Conservation (phyloP, 2,888 invertebrate species). For the Plagodis pulveraria region DNA sequence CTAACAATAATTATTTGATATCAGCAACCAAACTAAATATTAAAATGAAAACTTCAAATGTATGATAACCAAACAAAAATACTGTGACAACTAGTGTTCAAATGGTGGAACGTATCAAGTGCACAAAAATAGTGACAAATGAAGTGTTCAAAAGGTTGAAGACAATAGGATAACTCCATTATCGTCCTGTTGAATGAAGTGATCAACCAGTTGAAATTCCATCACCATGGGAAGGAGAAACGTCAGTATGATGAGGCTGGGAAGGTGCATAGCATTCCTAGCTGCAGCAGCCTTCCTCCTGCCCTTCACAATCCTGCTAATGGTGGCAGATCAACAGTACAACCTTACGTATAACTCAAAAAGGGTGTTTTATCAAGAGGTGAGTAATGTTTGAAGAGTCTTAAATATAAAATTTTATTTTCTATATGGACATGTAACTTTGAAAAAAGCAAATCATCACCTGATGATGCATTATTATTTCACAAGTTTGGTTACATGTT, state of each 20-base stretch:
- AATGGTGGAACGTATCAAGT: not conserved
- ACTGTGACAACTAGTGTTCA: not conserved
- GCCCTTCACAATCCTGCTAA: conserved; percentile 85
- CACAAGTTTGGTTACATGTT: no score
- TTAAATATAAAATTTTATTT: no score
- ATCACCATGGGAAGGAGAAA: conserved; percentile 69
- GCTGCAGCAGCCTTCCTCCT: conserved; percentile 86
- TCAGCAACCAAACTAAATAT: no score
- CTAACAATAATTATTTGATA: no score
- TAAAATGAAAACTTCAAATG: not conserved
- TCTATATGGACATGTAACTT: no score
- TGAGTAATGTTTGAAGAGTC: conserved; percentile 51
- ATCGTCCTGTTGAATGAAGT: conserved; percentile 32
- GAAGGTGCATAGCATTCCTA: conserved; percentile 85
- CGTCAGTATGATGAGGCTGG: conserved; percentile 78
- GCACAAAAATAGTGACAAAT: conserved; percentile 4
- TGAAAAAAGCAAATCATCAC: no score
- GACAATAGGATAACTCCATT: not conserved
- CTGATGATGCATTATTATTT: no score
- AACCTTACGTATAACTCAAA: conserved; percentile 82
- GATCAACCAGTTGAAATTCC: conserved; percentile 27
- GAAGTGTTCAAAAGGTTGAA: conserved; percentile 3
- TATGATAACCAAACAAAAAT: conserved; percentile 1
- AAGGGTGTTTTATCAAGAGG: conserved; percentile 82
- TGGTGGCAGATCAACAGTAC: conserved; percentile 86